A percentile compares a stretch with the other conserved stretches of the same genome.
Conservation (phyloP, 2,797 vertebrate genomes). For the Chiroxiphia lanceolata region DNA sequence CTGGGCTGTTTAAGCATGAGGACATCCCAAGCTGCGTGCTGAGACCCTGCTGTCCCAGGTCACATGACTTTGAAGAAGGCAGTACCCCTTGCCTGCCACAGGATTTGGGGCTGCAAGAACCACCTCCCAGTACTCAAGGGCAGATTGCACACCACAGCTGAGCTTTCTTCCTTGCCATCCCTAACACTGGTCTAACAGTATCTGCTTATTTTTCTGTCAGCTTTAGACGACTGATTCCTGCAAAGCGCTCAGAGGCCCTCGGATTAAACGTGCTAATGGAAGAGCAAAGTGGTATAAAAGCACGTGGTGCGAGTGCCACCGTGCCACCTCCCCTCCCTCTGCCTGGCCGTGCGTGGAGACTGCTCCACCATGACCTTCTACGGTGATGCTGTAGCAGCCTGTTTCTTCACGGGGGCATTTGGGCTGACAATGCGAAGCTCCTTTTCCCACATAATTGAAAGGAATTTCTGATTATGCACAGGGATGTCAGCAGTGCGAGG, state of each 20-base stretch:
- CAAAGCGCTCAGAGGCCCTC: background rate
- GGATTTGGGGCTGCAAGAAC: background rate
- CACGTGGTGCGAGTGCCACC: rapidly evolving
- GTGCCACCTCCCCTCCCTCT: rapidly evolving
- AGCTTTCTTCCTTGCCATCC: rapidly evolving
- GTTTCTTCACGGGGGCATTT: conserved; percentile 69
- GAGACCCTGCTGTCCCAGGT: background rate
- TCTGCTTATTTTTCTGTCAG: background rate
- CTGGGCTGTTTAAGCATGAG: background rate
- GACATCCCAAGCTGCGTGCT: background rate
- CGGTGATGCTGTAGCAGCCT: conserved; percentile 57
- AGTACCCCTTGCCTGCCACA: rapidly evolving
- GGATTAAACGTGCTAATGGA: background rate
- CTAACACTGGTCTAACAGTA: background rate
- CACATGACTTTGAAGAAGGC: background rate
- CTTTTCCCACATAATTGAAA: conserved; percentile 79
- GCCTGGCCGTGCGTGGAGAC: background rate
- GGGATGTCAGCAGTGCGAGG: conserved; percentile 72
- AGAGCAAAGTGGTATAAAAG: background rate
- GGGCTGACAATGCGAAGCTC: conserved; percentile 73
- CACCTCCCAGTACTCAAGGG: background rate
- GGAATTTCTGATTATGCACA: conserved; percentile 79
- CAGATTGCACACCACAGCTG: rapidly evolving
- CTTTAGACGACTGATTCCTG: background rate
- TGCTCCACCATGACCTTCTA: conserved; percentile 64